Percentiles rank a stretch among this genome's conserved stretches.
These are phyloP conservation scores for Poeciliopsis turrubarensis DNA, from an alignment of 2,113 vertebrate species.

Conservation along the genomic window DNA sequence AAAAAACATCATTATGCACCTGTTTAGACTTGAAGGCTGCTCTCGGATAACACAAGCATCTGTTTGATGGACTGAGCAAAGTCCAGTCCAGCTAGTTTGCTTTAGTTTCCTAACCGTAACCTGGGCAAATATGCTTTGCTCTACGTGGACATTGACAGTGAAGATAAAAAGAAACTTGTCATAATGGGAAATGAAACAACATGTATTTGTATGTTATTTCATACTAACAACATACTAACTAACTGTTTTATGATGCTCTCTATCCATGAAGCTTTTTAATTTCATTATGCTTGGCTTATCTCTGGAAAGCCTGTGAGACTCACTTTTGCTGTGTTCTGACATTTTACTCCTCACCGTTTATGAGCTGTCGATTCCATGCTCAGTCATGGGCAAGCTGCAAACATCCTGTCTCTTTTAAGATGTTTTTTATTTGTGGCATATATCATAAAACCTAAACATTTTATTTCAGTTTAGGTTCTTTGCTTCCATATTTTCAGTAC, in stretches of 20 bases:
- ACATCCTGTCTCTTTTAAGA: not conserved
- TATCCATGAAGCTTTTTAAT: not conserved
- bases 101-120: slow-evolving; percentile 3
- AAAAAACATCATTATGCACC: not conserved
- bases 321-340: not conserved
- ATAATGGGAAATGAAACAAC: not conserved
- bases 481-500: not conserved
- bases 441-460: no score
- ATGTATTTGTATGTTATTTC: not conserved
- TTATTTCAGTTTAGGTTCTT: not conserved
- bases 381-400: not conserved
- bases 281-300: not conserved
- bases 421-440: not conserved
- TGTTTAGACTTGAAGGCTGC: slow-evolving; percentile 1
- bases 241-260: not conserved
- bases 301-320: not conserved
- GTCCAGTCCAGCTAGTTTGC: slow-evolving; percentile 40
- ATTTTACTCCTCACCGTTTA: not conserved
- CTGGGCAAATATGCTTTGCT: not conserved
- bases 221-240: no score
- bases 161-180: not conserved
- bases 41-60: not conserved
- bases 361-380: not conserved
- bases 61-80: slow-evolving; percentile 26
- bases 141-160: not conserved